A percentile compares a stretch with the other conserved stretches of the same genome.
phyloP scores from a whole-genome alignment of 2,113 vertebrate genomes.

The Rhynchomys soricoides region DNA sequence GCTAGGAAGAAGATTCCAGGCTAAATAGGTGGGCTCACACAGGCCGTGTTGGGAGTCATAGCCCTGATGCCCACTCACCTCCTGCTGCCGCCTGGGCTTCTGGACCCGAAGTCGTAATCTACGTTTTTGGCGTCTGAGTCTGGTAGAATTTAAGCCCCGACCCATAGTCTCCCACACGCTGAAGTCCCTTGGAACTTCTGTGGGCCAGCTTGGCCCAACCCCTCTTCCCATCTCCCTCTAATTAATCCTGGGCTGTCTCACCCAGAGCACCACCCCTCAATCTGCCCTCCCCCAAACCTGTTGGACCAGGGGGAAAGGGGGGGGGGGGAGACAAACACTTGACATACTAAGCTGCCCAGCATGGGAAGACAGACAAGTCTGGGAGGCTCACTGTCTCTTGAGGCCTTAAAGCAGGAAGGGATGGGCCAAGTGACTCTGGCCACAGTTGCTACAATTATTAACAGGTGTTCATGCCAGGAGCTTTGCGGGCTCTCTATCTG shows the following conservation, averaged over 20 bases:
- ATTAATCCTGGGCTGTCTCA: constrained; percentile 63
- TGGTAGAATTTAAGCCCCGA: constrained; percentile 64
- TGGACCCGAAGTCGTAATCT: constrained; percentile 25
- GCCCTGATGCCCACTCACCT: constrained; percentile 52
- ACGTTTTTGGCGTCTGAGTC: constrained; percentile 62
- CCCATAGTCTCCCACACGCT: constrained; percentile 58
- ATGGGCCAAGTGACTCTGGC: background rate
- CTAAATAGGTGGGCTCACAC: no score
- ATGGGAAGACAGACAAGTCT: background rate
- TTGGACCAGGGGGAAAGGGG: constrained; percentile 29
- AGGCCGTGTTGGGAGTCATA: no score
- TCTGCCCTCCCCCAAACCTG: constrained; percentile 70
- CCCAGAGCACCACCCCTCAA: background rate
- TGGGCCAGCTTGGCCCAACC: background rate
- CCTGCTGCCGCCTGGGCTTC: constrained; percentile 53
- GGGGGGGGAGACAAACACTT: background rate
- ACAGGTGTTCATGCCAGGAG: background rate
- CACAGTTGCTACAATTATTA: background rate
- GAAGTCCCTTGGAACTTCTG: background rate
- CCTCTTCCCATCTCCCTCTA: constrained; percentile 65
- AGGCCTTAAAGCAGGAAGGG: background rate
- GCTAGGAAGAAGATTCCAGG: background rate
- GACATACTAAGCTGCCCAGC: constrained; percentile 48
- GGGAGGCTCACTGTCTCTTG: background rate
- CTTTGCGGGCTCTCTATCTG: background rate